phyloP scores from a whole-genome alignment of 2,888 invertebrate species.

The Pheosia tremula region DNA sequence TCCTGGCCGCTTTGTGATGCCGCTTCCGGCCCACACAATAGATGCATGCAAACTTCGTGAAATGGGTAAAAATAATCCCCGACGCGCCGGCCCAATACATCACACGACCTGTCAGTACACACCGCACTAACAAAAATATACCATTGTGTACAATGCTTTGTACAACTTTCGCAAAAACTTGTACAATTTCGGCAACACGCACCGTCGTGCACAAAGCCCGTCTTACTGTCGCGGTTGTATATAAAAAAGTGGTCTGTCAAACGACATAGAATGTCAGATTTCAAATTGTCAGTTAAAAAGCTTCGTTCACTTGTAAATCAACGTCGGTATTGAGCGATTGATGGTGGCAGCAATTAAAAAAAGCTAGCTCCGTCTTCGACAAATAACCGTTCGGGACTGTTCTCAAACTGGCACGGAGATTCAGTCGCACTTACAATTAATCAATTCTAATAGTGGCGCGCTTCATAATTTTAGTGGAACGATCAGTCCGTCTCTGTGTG shows the following conservation, averaged over 20 bases:
- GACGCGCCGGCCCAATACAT: slow-evolving; percentile 76
- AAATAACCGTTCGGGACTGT: slow-evolving; percentile 58
- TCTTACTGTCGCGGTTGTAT: slow-evolving; percentile 30
- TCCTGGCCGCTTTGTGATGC: slow-evolving; percentile 71
- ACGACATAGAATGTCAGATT: slow-evolving; percentile 13
- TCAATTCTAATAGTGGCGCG: slow-evolving; percentile 77
- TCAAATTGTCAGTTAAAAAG: slow-evolving; percentile 39
- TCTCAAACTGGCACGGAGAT: slow-evolving; percentile 67
- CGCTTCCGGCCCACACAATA: slow-evolving; percentile 80
- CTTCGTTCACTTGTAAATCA: slow-evolving; percentile 57
- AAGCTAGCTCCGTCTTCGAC: slow-evolving; percentile 53
- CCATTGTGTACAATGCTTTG: slow-evolving; percentile 76
- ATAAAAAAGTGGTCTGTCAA: slow-evolving; percentile 48
- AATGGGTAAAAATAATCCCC: slow-evolving; percentile 84
- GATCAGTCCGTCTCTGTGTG: slow-evolving; percentile 81
- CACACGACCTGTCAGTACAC: slow-evolving; percentile 80
- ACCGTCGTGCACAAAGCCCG: slow-evolving; percentile 47
- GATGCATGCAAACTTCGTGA: slow-evolving; percentile 82
- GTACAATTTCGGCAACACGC: slow-evolving; percentile 75
- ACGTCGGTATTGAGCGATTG: slow-evolving; percentile 52
- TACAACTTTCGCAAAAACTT: slow-evolving; percentile 79
- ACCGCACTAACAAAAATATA: slow-evolving; percentile 83
- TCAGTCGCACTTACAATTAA: slow-evolving; percentile 73
- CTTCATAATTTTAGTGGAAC: slow-evolving; percentile 71
- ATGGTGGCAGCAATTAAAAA: slow-evolving; percentile 68